These are phyloP conservation scores for Pocillopora meandrina DNA, from an alignment of 92 coral and sea anemone species.

Conservation along the genomic window DNA sequence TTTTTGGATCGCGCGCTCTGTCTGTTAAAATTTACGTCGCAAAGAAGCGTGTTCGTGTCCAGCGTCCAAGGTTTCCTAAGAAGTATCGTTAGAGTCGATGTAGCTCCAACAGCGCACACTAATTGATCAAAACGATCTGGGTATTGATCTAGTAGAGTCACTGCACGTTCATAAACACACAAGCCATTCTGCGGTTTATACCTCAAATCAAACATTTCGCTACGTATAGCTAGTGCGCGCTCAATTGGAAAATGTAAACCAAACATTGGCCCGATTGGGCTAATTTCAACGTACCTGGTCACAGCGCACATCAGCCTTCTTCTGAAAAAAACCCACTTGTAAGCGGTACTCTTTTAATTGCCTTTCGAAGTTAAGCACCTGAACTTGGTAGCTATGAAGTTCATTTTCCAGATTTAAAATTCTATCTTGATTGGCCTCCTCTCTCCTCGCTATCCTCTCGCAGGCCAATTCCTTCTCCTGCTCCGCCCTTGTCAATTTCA, in stretches of 20 bases:
- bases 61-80: not conserved
- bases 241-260: conserved; percentile 7
- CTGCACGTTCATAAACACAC: conserved; percentile 26
- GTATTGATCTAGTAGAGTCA: conserved; percentile 51
- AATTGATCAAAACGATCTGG: conserved; percentile 69
- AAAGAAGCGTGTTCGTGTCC: not conserved
- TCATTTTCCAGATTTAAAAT: conserved; percentile 95
- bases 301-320: conserved; percentile 74
- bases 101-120: conserved; percentile 54
- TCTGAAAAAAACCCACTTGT: conserved; percentile 83
- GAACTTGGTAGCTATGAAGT: conserved; percentile 89
- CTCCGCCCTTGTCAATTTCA: conserved; percentile 88
- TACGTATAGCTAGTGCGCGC: conserved; percentile 21
- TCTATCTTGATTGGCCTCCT: conserved; percentile 91
- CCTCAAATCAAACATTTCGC: conserved; percentile 41
- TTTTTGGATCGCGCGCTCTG: conserved; percentile 1
- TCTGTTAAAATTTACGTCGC: conserved; percentile 13
- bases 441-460: conserved; percentile 84
- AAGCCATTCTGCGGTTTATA: conserved; percentile 46
- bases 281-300: conserved; percentile 83
- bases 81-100: not conserved
- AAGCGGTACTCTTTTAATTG: conserved; percentile 92
- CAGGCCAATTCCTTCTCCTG: conserved; percentile 91
- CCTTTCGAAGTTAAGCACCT: conserved; percentile 94
- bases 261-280: conserved; percentile 10